Conservation (phyloP, 53 echinoderm and acorn worm genomes). For the Paracentrotus lividus region DNA sequence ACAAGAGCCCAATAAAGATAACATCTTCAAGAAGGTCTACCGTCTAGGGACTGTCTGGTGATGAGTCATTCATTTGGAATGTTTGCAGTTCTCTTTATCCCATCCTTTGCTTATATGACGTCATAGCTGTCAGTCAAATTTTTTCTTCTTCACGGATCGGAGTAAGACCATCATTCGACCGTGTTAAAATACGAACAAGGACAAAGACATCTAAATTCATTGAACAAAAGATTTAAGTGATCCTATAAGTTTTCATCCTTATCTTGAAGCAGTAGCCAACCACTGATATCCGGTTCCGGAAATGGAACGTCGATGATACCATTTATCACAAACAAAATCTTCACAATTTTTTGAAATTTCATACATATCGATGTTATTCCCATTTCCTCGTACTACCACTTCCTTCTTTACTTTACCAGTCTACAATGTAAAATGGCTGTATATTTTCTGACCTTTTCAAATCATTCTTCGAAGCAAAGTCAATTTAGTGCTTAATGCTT, state of each 20-base stretch:
- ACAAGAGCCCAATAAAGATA: not conserved
- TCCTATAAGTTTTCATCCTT: not conserved
- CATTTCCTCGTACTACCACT: too few species aligned
- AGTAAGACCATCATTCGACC: too few species aligned
- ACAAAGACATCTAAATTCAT: slow-evolving; percentile 6
- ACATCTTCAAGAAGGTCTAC: not conserved
- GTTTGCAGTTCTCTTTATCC: not conserved
- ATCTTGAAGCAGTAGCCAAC: not conserved
- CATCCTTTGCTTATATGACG: not conserved
- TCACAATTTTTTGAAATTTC: not conserved
- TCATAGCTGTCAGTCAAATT: too few species aligned
- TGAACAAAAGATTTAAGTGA: not conserved
- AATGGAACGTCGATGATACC: not conserved
- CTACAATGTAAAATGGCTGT: too few species aligned
- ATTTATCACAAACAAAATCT: not conserved
- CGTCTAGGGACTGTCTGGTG: slow-evolving; percentile 1
- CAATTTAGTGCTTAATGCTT: too few species aligned
- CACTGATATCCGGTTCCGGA: not conserved
- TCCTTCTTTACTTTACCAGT: too few species aligned
- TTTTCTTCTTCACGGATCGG: too few species aligned
- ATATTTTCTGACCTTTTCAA: too few species aligned
- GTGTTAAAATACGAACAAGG: too few species aligned
- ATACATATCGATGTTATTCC: not conserved
- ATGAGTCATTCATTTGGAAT: not conserved
- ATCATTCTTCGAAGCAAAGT: too few species aligned